Base-by-base conservation (phyloP, 2,888 invertebrate genomes). In the Sthenelais limicola region DNA sequence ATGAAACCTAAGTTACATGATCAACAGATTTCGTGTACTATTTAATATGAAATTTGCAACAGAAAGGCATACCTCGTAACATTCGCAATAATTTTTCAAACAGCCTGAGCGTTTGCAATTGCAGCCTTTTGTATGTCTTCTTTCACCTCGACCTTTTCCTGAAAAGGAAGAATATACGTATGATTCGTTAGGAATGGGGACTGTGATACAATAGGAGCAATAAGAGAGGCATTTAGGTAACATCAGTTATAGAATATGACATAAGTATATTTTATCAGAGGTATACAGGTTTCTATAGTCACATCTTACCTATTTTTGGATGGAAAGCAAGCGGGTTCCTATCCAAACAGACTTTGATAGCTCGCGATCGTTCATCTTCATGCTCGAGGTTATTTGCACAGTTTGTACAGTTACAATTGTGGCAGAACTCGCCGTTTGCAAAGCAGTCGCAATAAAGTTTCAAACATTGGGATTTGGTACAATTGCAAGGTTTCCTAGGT, bases 381-480 rank as follows among this genome's bases (percentile, higher is more conserved):
- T 97, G 95, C 75, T 94, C 93, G 78, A 98, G 90, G 89, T 98
- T 98, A 86, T 99, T 99, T 82, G 92, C 95, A 88, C 99, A 99
- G 89, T 97, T 97, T 88, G 93, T 94, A 88, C 99, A 99, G 87
- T 99, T 99, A 89, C 99, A 99, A 88, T 93, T 90, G 88, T 95
- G 94, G 89, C 99, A 99, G 89, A 99, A 99, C 89, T 99, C 98
- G 3, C 98, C 99, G 89, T 98, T 98, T 3, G 99, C 98, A 90
- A 99, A 99, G 88, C 99, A 99, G 87, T 99, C 99, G 90, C 99
- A 99, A 88, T 99, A 98, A 89, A 99, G 89, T 89, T 99, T 99
- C 76, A 99, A 91, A 85, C 99, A 99, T 87, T 97, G 97, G 1
- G 98, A 98, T 89, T 98, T 98, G 35, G 97, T 98, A 89, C 99